Evolutionary conservation across 37 sponge, comb jelly and placozoan species (phyloP).

Genomic region (Hexactinellida sp.): DNA sequence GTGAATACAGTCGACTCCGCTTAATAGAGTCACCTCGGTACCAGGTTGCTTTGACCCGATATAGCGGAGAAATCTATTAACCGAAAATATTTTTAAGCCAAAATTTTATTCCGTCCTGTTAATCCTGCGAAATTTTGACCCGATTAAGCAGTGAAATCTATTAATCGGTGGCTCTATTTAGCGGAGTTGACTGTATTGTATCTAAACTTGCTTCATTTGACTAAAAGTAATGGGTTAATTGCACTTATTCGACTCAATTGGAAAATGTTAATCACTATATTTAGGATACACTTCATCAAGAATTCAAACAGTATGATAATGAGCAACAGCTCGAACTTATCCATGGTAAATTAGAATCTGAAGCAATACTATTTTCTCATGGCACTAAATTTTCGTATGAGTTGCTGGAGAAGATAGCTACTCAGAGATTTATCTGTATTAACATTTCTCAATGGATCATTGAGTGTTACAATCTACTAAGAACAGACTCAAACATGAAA

Average conservation of each 20-base stretch:
- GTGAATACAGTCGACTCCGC: no score
- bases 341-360: neutral
- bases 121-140: no score
- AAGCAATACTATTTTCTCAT: neutral
- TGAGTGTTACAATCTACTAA: neutral
- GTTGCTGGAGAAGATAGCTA: neutral
- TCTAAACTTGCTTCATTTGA: no score
- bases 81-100: no score
- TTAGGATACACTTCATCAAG: slow-evolving; percentile 6
- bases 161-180: no score
- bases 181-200: no score
- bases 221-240: no score
- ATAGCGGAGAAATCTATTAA: no score
- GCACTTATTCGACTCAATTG: neutral
- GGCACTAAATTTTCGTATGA: neutral
- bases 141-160: no score
- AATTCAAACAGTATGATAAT: neutral
- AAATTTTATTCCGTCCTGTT: no score
- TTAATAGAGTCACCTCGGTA: no score
- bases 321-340: neutral
- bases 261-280: neutral
- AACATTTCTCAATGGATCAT: neutral
- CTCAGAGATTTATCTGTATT: neutral
- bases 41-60: no score
- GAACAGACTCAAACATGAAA: neutral